Evolutionary conservation across 2,797 vertebrate species (phyloP).

Genomic region (Gallinago nigripennis): DNA sequence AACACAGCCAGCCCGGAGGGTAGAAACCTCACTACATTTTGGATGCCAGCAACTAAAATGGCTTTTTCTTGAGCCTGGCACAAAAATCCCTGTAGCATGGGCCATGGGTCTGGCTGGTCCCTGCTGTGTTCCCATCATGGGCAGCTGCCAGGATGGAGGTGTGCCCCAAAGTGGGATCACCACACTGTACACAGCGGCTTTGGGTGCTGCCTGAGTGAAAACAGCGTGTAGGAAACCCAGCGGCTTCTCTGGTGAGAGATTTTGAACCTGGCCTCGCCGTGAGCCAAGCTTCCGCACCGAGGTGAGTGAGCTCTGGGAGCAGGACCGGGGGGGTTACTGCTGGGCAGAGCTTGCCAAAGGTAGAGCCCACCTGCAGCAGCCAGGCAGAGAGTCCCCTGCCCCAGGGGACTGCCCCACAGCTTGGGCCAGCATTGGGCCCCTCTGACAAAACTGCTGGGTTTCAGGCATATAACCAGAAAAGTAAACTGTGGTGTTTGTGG

Average conservation of each 20-base stretch:
- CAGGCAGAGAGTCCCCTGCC: background rate
- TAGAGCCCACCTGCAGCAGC: background rate
- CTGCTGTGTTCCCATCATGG: rapidly evolving
- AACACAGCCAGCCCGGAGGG: background rate
- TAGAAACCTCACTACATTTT: background rate
- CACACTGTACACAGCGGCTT: rapidly evolving
- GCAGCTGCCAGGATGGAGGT: background rate
- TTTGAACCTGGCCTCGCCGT: background rate
- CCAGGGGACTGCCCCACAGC: background rate
- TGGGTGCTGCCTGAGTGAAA: background rate
- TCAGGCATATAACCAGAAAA: background rate
- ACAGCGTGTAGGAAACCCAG: background rate
- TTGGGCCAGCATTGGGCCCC: background rate
- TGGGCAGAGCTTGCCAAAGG: background rate
- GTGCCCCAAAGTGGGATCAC: background rate
- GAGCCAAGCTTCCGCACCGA: background rate
- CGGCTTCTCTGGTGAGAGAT: background rate
- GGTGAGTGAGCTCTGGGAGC: background rate
- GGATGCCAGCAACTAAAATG: background rate
- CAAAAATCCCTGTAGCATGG: rapidly evolving
- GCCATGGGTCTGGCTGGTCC: rapidly evolving
- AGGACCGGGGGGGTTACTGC: background rate
- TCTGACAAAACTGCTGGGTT: background rate
- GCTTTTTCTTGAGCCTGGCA: background rate
- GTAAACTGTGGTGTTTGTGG: background rate